Evolutionary conservation across 2,888 invertebrate genomes (phyloP), one percentile per base, ranked within the genome.

Genomic region (Phlogophora meticulosa): DNA sequence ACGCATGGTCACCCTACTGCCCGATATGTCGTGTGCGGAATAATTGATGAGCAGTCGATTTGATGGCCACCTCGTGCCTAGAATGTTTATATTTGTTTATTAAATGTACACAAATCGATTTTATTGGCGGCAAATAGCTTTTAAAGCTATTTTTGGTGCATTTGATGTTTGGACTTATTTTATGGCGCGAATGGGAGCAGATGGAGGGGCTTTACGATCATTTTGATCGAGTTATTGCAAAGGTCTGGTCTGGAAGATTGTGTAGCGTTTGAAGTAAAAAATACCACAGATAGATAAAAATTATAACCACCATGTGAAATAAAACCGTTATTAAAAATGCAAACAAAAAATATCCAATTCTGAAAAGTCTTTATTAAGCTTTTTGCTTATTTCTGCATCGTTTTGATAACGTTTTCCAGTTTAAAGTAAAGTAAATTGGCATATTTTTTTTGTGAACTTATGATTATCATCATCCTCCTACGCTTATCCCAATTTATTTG

Each of bases 11-110:
- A 72, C 76, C 78, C 83, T 71, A 82, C 55, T 80, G 63, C 32
- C 79, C 79, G 63, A 80, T 69, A 77, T 66, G 34, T 58, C 81
- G 82, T 76, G 85, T 32, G 42, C 52, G 40, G 87, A 85, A 87
- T 87, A 82, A 86, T 84, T 82, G 64, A 86, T 76, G 81, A 80
- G 66, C 56, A 61, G 60, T 57, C 65, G 67, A 73, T 76, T 75
- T 81, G 66, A 84, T 71, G 68, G 32, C 64, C 52, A 48, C 73
- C 76, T 71, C 80, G 81, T 79, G 81, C 60, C 51, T 36, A 3
- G 69, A 73, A 81, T 85, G 77, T 81, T 63, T 78, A 71, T 73
- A 65, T 81, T 72, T 64, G 53, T 67, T 11, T 53, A 59, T 55
- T 64, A 60, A 74, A 76, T 22, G 59, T 56, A 66, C 60, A 79